phyloP scores from a whole-genome alignment of 2,888 invertebrate genomes.

The Caenorhabditis japonica region DNA sequence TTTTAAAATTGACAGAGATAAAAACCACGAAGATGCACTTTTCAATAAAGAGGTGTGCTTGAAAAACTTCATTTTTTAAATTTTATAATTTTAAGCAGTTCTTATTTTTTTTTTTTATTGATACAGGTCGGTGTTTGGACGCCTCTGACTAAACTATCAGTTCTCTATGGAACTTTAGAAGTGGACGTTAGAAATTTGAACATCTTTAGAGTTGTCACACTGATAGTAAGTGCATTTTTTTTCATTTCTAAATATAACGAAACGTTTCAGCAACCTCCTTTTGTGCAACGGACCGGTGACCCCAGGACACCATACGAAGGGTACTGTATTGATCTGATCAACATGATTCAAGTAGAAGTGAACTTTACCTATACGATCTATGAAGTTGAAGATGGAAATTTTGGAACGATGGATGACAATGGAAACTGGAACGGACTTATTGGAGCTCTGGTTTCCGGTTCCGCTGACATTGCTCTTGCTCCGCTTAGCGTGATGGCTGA shows the following conservation, averaged over 20 bases:
- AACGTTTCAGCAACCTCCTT: constrained; percentile 79
- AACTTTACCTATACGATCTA: constrained; percentile 92
- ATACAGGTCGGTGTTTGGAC: constrained; percentile 75
- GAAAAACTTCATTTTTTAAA: too few relatives aligned
- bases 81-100: too few relatives aligned
- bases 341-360: constrained; percentile 87
- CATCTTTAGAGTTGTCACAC: constrained; percentile 71
- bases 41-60: constrained; percentile 69
- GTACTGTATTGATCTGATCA: constrained; percentile 93
- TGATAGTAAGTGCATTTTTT: constrained; percentile 62
- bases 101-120: background rate
- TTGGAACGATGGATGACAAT: constrained; percentile 90
- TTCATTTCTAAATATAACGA: background rate
- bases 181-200: constrained; percentile 68
- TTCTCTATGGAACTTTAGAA: constrained; percentile 69
- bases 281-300: constrained; percentile 77
- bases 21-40: constrained; percentile 64
- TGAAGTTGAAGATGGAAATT: constrained; percentile 84
- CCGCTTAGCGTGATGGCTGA: constrained; percentile 97
- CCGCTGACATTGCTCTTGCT: constrained; percentile 91
- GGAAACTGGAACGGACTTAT: constrained; percentile 88
- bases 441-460: constrained; percentile 78
- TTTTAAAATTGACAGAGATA: constrained; percentile 66
- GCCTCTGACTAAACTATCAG: constrained; percentile 59
- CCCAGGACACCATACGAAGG: constrained; percentile 80